Base-by-base conservation (phyloP, 2,113 vertebrate genomes). In the Pandion haliaetus region DNA sequence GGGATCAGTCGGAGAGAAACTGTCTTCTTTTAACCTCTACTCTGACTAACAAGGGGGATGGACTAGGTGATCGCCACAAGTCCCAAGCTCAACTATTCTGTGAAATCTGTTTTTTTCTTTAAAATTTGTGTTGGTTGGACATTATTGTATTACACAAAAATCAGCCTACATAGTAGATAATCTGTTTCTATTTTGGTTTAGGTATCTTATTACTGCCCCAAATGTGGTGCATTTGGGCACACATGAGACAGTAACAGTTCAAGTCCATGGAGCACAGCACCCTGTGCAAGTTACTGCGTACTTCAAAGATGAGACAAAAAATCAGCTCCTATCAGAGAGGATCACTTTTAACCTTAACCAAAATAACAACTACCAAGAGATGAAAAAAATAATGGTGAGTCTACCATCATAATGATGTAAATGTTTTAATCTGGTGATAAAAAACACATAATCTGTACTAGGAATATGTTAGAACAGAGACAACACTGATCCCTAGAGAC, bases 171-270 rank as follows among this genome's bases (percentile, higher is more conserved):
- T 54, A 31, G 20, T 49, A 26, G 44, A 54, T 8, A 65, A 69
- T 61, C 21, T 82, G 18, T 57, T 94, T 93, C 50, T 84, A 13
- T 90, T 11, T 87, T 67, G n/a, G 16, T 93, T 44, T 81, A 98
- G 98, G 55, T 98, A 79, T 87, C 96, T 98, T 17, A 97, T 98
- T 80, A 97, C 97, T 81, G 96, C 98, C n/a, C 98, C 98, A 63
- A 98, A 97, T 70, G 93, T 97, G 55, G 72, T 98, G 17, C 98
- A 97, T 38, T 14, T 98, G 82, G 98, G 95, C 42, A 97, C 71
- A 58, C 26, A 93, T 2, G 97, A 98, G 90, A 98, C 93, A 1
- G 44, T 98, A 93, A 97, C 98, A 12, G 89, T 97, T 72, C 98
- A 98, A 88, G 94, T 98, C 25, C 97, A 98, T 0, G 94, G 95